Evolutionary conservation across 2,888 invertebrate genomes (phyloP), one percentile per base, ranked within the genome.

Genomic region (Callyntrura sp.): DNA sequence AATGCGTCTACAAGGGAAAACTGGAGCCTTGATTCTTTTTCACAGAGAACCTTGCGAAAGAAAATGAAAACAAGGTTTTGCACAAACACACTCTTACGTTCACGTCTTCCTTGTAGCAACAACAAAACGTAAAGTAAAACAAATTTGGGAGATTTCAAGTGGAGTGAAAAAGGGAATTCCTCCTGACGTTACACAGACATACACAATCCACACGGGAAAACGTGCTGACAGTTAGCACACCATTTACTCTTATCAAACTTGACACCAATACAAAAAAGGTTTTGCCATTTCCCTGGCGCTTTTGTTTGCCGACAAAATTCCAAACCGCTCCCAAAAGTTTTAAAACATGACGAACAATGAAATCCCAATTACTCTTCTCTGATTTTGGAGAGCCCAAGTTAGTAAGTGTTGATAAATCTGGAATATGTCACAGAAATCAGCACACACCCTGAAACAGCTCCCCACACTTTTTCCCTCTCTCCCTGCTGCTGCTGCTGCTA

Each of bases 201-300:
- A n/a, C n/a, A n/a, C 11, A 48, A 14, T 20, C 25, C 76, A 76
- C 76, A 76, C 35, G 35, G 76, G 76, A 76, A 76, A 23, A 48
- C 55, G 9, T n/a, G n/a, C n/a, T 55, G 8, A 76, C 4, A n/a
- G 76, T 51, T 51, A 25, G 51, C 76, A 76, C 76, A 76, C 17
- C 48, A 51, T 76, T 76, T 35, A 35, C 73, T 51, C 51, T 76
- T 76, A 76, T 76, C 76, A 12, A 23, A n/a, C 12, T 35, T 76
- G 76, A 28, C 48, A 76, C 76, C 48, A 55, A 51, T 76, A 55
- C 23, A 23, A 76, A 55, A 68, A 35, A 35, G 35, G 35, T 35
- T 35, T 51, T 51, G 51, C n/a, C n/a, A 51, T 51, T 14, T 14
- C 51, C n/a, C 51, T 51, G 12, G 14, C 51, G 12, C 51, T 51